A percentile compares a stretch with the other conserved stretches of the same genome.
Evolutionary conservation across 2,888 invertebrate genomes (phyloP).

Genomic region (Lapara coniferarum): DNA sequence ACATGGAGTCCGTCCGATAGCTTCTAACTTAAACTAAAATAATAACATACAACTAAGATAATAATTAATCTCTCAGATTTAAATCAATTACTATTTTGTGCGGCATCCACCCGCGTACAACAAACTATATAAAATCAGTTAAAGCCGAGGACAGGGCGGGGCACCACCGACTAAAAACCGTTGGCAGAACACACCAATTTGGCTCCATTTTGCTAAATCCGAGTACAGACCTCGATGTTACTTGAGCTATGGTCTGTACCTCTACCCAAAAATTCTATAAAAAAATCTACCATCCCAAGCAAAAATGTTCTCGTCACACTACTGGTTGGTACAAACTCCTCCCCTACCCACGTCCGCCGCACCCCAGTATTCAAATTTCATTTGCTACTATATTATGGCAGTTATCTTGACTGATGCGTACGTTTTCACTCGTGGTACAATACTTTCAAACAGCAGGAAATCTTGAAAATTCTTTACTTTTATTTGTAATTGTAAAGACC

Average conservation of each 20-base stretch:
- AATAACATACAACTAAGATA: conserved; percentile 41
- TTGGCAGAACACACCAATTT: background rate
- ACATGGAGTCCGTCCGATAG: too few species aligned
- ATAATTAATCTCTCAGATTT: conserved; percentile 60
- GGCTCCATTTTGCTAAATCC: background rate
- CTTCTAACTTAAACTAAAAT: conserved; percentile 21
- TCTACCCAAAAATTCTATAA: background rate
- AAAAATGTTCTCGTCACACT: background rate
- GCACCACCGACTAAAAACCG: background rate
- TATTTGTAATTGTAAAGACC: too few species aligned
- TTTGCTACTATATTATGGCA: background rate
- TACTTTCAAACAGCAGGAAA: background rate
- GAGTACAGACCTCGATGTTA: background rate
- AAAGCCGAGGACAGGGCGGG: conserved; percentile 28
- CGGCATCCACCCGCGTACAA: conserved; percentile 53
- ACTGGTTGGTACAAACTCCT: background rate
- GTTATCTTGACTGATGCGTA: background rate
- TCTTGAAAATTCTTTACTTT: too few species aligned
- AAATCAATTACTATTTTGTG: conserved; percentile 57
- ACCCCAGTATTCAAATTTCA: background rate
- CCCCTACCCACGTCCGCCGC: background rate
- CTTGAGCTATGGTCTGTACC: background rate
- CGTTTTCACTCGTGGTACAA: background rate
- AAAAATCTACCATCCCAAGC: background rate
- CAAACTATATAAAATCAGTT: conserved; percentile 44